Conservation (phyloP, 2,113 vertebrate species). For the Polyodon spathula region DNA sequence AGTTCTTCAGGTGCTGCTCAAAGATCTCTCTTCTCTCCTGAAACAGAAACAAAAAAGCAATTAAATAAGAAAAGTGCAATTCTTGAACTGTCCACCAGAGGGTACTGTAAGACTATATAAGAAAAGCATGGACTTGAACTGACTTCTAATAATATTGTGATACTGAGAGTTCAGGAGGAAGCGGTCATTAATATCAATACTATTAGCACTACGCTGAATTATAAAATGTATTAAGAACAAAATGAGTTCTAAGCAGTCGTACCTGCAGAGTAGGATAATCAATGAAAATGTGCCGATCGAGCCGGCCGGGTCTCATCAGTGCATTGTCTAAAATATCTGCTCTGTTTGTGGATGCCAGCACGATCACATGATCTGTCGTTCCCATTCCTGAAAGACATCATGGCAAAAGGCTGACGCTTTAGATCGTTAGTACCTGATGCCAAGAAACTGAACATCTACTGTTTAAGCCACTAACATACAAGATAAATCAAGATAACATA, state of each 20-base stretch:
- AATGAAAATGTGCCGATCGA: slow-evolving; percentile 94
- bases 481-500: no score
- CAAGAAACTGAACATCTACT: neutral
- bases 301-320: slow-evolving; percentile 84
- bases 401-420: neutral
- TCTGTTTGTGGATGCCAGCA: slow-evolving; percentile 92
- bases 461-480: neutral
- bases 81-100: neutral
- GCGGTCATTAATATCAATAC: no score
- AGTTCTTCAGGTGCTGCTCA: slow-evolving; percentile 87
- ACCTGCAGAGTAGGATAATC: slow-evolving; percentile 93
- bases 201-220: no score
- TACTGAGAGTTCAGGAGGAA: no score
- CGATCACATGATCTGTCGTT: slow-evolving; percentile 89
- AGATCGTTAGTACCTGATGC: neutral
- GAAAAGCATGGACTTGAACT: no score
- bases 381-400: slow-evolving; percentile 73
- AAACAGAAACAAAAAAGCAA: slow-evolving; percentile 4
- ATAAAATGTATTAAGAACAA: no score
- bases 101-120: no score
- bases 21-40: slow-evolving; percentile 93
- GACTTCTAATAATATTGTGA: no score
- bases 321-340: slow-evolving; percentile 87
- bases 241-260: neutral
- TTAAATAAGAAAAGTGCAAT: no score